Evolutionary conservation across 2,888 invertebrate genomes (phyloP).

Genomic region (Tipula vernalis): DNA sequence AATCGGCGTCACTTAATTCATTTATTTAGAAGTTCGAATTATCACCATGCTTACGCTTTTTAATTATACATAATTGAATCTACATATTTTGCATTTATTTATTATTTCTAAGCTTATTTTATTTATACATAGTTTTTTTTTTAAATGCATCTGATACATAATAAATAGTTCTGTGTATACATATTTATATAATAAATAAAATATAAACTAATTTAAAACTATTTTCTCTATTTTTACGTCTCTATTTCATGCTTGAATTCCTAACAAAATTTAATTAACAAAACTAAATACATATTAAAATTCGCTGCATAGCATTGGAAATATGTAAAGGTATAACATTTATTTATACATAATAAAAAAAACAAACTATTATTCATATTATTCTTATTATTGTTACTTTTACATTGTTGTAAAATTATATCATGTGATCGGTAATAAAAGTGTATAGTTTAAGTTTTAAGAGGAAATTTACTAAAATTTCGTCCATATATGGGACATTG

Average conservation of each 20-base stretch:
- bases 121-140: neutral
- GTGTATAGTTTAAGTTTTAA: neutral
- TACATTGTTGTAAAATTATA: constrained; percentile 11
- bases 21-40: too few species aligned
- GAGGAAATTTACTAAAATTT: neutral
- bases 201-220: neutral
- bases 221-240: neutral
- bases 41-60: neutral
- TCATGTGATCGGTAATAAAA: neutral
- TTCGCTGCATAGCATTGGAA: constrained; percentile 52
- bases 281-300: constrained; percentile 22
- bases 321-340: constrained; percentile 53
- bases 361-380: constrained; percentile 16
- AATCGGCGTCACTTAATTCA: too few species aligned
- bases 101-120: neutral
- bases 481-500: neutral
- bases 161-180: neutral
- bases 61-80: neutral
- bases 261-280: neutral
- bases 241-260: neutral
- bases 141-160: neutral
- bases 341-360: constrained; percentile 30
- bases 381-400: constrained; percentile 13
- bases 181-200: neutral
- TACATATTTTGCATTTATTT: neutral